Conservation (phyloP, 2,113 vertebrate species). For the Peromyscus maniculatus region DNA sequence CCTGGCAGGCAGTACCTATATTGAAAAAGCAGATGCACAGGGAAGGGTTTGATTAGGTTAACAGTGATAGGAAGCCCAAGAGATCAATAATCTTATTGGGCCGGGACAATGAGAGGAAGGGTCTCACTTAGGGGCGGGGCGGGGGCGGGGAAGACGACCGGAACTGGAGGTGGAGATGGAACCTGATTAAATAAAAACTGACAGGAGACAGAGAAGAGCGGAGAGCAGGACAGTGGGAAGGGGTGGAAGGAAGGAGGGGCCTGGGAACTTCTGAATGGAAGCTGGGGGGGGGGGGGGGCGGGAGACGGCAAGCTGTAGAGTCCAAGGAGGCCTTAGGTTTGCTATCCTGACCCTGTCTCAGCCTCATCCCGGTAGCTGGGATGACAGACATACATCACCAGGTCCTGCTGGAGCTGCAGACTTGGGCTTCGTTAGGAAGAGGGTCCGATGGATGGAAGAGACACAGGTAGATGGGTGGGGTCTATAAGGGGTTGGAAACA, state of each 20-base stretch:
- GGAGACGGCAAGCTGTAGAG: background rate
- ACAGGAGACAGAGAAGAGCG: background rate
- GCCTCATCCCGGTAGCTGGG: background rate
- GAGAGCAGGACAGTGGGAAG: background rate
- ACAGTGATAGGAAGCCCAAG: background rate
- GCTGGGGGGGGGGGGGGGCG: background rate
- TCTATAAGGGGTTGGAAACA: background rate
- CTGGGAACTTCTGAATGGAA: background rate
- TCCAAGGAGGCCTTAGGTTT: background rate
- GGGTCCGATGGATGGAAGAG: background rate
- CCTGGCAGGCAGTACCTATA: background rate
- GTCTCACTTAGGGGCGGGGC: background rate
- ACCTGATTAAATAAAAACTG: background rate
- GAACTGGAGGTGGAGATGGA: background rate
- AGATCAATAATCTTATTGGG: background rate
- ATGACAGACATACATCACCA: background rate
- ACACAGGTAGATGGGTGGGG: background rate
- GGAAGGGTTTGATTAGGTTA: background rate
- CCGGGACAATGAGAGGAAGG: background rate
- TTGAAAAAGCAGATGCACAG: no score
- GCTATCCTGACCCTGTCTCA: background rate
- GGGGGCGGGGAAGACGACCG: background rate
- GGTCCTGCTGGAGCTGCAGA: background rate
- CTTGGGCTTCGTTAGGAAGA: background rate
- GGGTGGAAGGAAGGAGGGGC: background rate